Base-by-base conservation (phyloP, 2,113 vertebrate species). In the Ornithorhynchus anatinus region DNA sequence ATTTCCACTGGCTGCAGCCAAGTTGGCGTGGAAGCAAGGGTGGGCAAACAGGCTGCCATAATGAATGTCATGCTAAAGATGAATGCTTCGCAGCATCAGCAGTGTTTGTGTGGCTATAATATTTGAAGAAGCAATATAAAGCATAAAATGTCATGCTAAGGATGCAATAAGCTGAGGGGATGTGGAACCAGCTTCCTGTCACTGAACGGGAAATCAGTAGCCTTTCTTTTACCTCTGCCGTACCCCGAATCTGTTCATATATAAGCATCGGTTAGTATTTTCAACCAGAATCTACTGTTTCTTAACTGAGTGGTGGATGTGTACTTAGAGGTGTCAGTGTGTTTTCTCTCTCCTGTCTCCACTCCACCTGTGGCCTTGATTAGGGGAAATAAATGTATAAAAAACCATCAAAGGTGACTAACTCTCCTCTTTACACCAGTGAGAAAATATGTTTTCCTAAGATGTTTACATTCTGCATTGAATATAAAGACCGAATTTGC, bases 101-200 rank as follows among this genome's bases (percentile, higher is more conserved):
- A 79, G 5, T 70, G 22, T 84, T 80, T 80, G 19, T 56, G 61
- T 33, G 67, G 69, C 54, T 51, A 79, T 13, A 64, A 20, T 47
- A 40, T 44, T 56, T 53, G 39, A 7, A 68, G 75, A 77, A 79
- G 48, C 19, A 88, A 63, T 78, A 42, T 38, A 61, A 77, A 72
- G 27, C 76, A 53, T 75, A 43, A 85, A 81, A 66, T 52, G 56
- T 32, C 31, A 73, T 54, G 27, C 16, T 25, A 81, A n/a, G 42
- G 7, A 23, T 40, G 33, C 2, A 56, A 23, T 13, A 75, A 45
- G 19, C 6, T n/a, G 32, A 53, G 51, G 31, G 35, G 15, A 17
- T n/a, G 72, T 27, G 43, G 23, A 53, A 9, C 37, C 17, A 56
- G 13, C 47, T 31, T 15, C 8, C 61, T 20, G 31, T 23, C 8